These are phyloP conservation scores for Rhynchonycteris naso DNA, from an alignment of 2,797 vertebrate species.

Conservation along the genomic window DNA sequence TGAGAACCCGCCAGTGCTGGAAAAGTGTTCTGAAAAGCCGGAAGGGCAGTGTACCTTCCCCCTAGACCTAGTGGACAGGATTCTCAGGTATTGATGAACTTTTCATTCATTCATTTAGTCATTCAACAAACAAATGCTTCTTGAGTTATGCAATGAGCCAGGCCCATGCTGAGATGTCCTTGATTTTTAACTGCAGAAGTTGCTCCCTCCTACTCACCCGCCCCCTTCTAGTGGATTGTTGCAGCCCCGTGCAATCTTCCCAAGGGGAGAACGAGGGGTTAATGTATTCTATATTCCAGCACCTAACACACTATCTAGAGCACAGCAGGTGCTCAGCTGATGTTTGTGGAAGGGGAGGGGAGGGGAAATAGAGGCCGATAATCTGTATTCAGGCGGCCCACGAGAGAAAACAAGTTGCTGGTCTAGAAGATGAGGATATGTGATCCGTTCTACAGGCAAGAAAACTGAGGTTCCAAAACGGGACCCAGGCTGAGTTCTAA, in stretches of 20 bases:
- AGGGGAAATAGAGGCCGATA: background rate
- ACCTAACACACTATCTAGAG: background rate
- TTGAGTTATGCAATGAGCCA: accelerated
- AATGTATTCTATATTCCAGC: background rate
- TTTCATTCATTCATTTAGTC: background rate
- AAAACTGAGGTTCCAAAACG: background rate
- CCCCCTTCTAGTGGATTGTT: background rate
- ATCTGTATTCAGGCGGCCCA: background rate
- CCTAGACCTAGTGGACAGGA: background rate
- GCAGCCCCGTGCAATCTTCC: background rate
- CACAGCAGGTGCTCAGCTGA: background rate
- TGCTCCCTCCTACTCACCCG: background rate
- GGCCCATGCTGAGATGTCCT: background rate
- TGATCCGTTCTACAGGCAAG: background rate
- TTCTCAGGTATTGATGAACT: too few species aligned
- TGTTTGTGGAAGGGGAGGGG: too few species aligned
- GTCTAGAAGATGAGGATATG: background rate
- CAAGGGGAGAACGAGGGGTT: background rate
- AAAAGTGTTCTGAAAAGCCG: background rate
- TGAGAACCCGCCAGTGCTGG: background rate
- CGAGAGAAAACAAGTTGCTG: background rate
- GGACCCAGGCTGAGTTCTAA: background rate
- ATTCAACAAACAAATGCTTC: background rate
- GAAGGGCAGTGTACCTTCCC: background rate
- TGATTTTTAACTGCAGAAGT: background rate